Conservation (phyloP, 2,888 invertebrate genomes). For the Clepsis dumicolana region DNA sequence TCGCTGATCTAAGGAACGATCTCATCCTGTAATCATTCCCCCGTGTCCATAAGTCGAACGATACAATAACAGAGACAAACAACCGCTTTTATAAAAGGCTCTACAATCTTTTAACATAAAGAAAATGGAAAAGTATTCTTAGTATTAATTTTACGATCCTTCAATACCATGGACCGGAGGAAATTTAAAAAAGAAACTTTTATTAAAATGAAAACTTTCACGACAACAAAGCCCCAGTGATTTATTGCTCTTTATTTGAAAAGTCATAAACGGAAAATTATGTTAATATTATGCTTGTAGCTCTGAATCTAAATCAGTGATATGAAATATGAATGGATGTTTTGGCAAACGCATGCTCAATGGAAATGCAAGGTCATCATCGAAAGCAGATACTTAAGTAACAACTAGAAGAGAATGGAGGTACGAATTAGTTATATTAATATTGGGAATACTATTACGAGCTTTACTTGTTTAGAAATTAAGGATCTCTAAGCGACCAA, state of each 20-base stretch:
- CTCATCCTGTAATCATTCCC: no score
- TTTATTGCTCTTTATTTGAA: conserved; percentile 26
- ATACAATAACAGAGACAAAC: not conserved
- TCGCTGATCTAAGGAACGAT: no score
- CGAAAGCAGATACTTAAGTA: not conserved
- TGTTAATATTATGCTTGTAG: not conserved
- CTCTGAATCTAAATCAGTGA: not conserved
- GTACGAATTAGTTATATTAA: no score
- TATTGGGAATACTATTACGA: no score
- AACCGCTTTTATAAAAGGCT: not conserved
- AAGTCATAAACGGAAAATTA: conserved; percentile 19
- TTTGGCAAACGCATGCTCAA: not conserved
- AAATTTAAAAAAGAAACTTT: conserved; percentile 11
- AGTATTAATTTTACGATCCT: not conserved
- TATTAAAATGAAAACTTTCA: conserved; percentile 19
- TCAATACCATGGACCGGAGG: not conserved
- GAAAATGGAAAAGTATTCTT: not conserved
- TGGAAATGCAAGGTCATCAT: not conserved
- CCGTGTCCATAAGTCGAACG: not conserved
- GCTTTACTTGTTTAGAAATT: no score
- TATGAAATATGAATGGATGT: not conserved
- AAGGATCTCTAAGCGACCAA: no score
- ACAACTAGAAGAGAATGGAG: no score
- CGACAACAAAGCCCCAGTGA: conserved; percentile 10
- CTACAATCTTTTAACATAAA: not conserved